phyloP scores from a whole-genome alignment of 2,888 invertebrate species.

The Spatulosminthurus flaviceps region DNA sequence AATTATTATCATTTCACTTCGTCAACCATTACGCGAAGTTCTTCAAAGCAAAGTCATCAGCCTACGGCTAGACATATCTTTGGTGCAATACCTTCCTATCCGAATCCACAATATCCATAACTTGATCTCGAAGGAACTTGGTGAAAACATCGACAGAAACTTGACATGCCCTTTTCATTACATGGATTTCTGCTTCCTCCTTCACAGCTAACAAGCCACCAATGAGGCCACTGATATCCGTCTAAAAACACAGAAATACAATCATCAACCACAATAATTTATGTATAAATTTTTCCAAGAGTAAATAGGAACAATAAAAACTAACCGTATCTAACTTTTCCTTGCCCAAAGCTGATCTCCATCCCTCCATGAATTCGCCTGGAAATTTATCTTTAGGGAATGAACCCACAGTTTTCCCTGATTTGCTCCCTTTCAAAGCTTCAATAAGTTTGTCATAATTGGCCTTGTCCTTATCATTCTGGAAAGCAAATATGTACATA shows the following conservation, averaged over 20 bases:
- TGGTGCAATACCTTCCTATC: constrained; percentile 71
- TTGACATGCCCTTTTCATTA: constrained; percentile 90
- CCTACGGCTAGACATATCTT: too few species aligned
- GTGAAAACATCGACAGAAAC: constrained; percentile 95
- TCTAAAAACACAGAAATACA: constrained; percentile 61
- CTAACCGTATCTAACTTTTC: constrained; percentile 80
- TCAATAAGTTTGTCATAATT: constrained; percentile 77
- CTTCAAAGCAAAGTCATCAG: too few species aligned
- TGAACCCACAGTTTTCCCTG: constrained; percentile 86
- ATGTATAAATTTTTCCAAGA: neutral
- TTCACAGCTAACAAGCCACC: constrained; percentile 92
- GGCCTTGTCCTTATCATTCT: constrained; percentile 89
- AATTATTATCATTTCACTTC: neutral
- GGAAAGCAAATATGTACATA: constrained; percentile 63
- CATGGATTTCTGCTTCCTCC: constrained; percentile 89
- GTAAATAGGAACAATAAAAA: neutral
- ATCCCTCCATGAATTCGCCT: constrained; percentile 91
- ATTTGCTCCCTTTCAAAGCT: constrained; percentile 86
- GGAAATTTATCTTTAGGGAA: constrained; percentile 94
- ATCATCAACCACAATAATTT: neutral
- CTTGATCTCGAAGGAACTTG: constrained; percentile 95
- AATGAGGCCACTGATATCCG: constrained; percentile 85
- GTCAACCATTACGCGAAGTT: neutral
- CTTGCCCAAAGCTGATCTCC: constrained; percentile 81
- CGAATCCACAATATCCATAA: constrained; percentile 98